phyloP scores from a whole-genome alignment of 2,888 invertebrate genomes.

The Polyommatus icarus region DNA sequence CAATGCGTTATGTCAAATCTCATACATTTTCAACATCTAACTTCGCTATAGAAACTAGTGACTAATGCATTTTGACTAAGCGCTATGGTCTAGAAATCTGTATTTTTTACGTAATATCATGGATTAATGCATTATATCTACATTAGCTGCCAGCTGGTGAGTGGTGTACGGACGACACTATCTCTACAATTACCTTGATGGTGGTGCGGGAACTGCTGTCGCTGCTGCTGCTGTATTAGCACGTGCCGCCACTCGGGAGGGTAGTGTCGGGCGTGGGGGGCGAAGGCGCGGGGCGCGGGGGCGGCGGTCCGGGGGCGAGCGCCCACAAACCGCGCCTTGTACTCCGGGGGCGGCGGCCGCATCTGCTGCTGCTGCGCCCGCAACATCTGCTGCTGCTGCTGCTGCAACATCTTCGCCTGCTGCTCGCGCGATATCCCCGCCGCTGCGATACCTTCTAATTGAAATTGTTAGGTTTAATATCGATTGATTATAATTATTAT shows the following conservation, averaged over 20 bases:
- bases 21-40: too few species aligned
- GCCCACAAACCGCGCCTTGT: conserved; percentile 85
- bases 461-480: conserved; percentile 3
- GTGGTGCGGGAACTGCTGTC: conserved; percentile 73
- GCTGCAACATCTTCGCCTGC: conserved; percentile 84
- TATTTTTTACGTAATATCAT: too few species aligned
- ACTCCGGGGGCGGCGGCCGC: conserved; percentile 92
- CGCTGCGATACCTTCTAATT: conserved; percentile 61
- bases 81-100: too few species aligned
- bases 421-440: conserved; percentile 79
- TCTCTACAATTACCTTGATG: conserved; percentile 61
- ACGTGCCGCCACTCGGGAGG: conserved; percentile 74
- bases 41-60: too few species aligned
- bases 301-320: conserved; percentile 49
- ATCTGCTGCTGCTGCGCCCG: conserved; percentile 77
- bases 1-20: too few species aligned
- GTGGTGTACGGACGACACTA: neutral
- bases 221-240: conserved; percentile 82
- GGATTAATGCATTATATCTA: neutral
- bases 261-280: conserved; percentile 67
- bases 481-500: neutral
- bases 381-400: conserved; percentile 84
- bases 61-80: too few species aligned
- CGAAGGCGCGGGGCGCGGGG: conserved; percentile 52
- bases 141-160: too few species aligned